Evolutionary conservation across 2,797 vertebrate species (phyloP), one percentile per base, ranked within the genome.

Genomic region (Rachycentron canadum): DNA sequence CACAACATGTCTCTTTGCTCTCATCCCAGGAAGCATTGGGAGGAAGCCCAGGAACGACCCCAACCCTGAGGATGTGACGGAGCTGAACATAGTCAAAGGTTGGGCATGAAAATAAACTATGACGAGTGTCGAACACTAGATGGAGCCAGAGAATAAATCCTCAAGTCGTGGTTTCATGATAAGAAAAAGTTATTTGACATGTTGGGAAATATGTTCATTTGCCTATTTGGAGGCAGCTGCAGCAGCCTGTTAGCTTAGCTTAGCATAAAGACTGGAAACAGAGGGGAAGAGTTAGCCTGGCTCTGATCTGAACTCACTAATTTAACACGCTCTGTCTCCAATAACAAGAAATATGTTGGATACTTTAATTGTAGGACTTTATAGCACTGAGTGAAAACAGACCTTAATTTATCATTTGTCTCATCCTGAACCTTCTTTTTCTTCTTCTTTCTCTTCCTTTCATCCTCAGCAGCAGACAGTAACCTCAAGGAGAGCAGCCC

Each of bases 31-130:
- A 23, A 9, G 16, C 12, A 17, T 72, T 90, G 92, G 78, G 21
- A 34, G 41, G 0, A 79, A 86, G 30, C 1, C 49, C 56, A 80
- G 45, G 38, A 74, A 70, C 2, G 49, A 85, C 30, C 61, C 66
- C 2, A 45, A 85, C 30, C 61, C 66, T 0, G 89, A 92, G 2
- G 87, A 86, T 3, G 63, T 49, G 28, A 87, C 84, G 2, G 93
- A 94, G 73, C 85, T 93, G 76, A 76, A 79, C 5, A 25, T 19
- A 17, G 88, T 89, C 13, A 91, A 85, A 93, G 91, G 94, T 94
- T 62, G 10, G 89, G 57, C 1, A 6, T 2, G 1, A 38, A 41
- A 19, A 4, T 1, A 34, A n/a, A 19, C 11, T 5, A 16, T 4
- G 2, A 50, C 8, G 0, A 2, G 8, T 10, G 70, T 25, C 16